Base-by-base conservation (phyloP, 2,797 vertebrate genomes). In the Sebastes alutus region DNA sequence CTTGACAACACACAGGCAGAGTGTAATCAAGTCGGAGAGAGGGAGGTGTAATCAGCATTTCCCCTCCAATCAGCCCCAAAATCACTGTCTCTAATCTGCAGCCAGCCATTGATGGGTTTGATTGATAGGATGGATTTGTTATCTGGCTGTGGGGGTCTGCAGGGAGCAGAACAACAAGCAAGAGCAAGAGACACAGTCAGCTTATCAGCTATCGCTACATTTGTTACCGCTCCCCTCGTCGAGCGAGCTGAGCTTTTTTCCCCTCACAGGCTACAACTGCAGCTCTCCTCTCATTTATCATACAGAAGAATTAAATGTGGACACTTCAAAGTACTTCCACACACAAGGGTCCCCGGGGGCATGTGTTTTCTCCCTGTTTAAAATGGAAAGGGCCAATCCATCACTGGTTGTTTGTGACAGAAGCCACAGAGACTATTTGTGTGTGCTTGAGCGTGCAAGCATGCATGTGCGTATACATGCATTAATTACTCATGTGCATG, bases 261-360 rank as follows among this genome's bases (percentile, higher is more conserved):
- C 88, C 88, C 93, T 94, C 91, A 89, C 87, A 79, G 92, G 92
- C 92, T 89, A 87, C 88, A 84, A 90, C 80, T 38, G 78, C 86
- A 54, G 89, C 87, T 83, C 87, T 60, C 83, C 82, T 87, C 93
- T 91, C 93, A 92, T 95, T 95, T 90, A 95, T 95, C 94, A 95
- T 92, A 93, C 88, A 88, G 91, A 94, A 92, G 93, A 95, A 94
- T 95, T 94, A 95, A 95, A 95, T 92, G 93, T 91, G 94, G 94
- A 95, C 92, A 93, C 92, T 93, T 94, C 93, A 94, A 94, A 95
- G 94, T 91, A 94, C 92, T 94, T 94, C 90, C 89, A 93, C 92
- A 94, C 92, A 92, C 89, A 87, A 90, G 90, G 90, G 82, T 92
- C 92, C 93, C 93, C 6, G 65, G 87, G 90, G 94, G 88, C 89